These are phyloP conservation scores for Aricia agestis DNA, from an alignment of 1,140 invertebrate species.

Conservation along the genomic window DNA sequence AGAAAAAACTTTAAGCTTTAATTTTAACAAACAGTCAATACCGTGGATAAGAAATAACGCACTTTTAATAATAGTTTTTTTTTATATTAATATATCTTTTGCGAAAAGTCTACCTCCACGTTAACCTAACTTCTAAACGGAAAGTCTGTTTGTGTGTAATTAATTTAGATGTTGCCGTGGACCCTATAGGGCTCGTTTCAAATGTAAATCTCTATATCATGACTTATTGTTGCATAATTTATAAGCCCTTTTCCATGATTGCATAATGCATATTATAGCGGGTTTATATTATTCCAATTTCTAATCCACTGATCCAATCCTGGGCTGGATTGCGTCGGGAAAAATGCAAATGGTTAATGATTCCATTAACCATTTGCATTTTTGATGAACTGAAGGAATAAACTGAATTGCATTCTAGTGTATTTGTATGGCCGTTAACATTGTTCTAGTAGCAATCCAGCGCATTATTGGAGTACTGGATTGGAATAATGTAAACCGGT, in stretches of 20 bases:
- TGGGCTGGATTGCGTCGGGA: not conserved
- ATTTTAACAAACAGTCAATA: no score
- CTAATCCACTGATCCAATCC: not conserved
- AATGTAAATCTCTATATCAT: constrained; percentile 22
- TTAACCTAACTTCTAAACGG: not conserved
- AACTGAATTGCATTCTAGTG: no score
- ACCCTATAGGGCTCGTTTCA: constrained; percentile 15
- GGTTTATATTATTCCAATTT: not conserved
- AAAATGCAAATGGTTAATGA: no score
- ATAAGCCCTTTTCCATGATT: not conserved
- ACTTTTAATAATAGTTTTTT: not conserved
- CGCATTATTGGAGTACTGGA: no score
- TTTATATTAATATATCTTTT: not conserved
- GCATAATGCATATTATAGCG: not conserved
- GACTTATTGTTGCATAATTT: not conserved
- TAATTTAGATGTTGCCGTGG: constrained; percentile 33
- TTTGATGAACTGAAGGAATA: no score
- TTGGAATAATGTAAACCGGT: no score
- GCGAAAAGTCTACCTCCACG: constrained; percentile 22
- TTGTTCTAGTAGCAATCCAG: no score
- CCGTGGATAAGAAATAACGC: no score
- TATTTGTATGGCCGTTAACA: no score
- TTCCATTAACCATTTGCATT: no score
- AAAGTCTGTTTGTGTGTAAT: constrained; percentile 22
- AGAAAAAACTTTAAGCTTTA: no score